These are phyloP conservation scores for Sminthurides bifidus DNA, from an alignment of 1,140 invertebrate species.

Conservation along the genomic window DNA sequence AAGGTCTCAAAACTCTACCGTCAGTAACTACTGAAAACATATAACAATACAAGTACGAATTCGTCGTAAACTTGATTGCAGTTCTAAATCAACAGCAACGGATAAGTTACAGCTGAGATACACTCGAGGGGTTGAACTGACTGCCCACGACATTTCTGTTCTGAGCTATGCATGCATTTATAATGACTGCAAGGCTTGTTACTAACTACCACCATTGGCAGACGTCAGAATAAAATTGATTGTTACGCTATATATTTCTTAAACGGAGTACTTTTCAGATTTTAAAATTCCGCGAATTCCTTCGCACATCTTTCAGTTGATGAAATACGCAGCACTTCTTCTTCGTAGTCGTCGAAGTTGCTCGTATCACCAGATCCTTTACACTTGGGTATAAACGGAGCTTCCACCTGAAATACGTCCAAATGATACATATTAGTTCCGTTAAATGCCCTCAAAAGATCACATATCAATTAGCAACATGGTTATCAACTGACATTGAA, in stretches of 20 bases:
- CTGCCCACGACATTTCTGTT: neutral
- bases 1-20: too few relatives aligned
- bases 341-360: slow-evolving; percentile 98
- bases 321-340: slow-evolving; percentile 90
- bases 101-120: too few relatives aligned
- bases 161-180: neutral
- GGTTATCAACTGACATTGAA: too few relatives aligned
- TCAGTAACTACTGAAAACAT: too few relatives aligned
- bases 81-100: too few relatives aligned
- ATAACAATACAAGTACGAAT: too few relatives aligned
- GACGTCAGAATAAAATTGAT: slow-evolving; percentile 1
- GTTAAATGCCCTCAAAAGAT: too few relatives aligned
- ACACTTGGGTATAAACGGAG: slow-evolving; percentile 92
- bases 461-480: too few relatives aligned
- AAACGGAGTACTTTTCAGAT: neutral
- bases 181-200: neutral
- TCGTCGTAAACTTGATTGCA: too few relatives aligned
- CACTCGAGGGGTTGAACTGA: neutral
- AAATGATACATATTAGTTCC: neutral
- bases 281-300: slow-evolving; percentile 95
- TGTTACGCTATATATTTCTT: slow-evolving; percentile 3
- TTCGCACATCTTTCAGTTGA: slow-evolving; percentile 95
- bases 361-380: slow-evolving; percentile 93
- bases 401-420: slow-evolving; percentile 54
- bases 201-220: neutral